Percentiles rank a stretch among this genome's conserved stretches.
Conservation (phyloP, 1,140 invertebrate species). For the Potamilus streckersoni region DNA sequence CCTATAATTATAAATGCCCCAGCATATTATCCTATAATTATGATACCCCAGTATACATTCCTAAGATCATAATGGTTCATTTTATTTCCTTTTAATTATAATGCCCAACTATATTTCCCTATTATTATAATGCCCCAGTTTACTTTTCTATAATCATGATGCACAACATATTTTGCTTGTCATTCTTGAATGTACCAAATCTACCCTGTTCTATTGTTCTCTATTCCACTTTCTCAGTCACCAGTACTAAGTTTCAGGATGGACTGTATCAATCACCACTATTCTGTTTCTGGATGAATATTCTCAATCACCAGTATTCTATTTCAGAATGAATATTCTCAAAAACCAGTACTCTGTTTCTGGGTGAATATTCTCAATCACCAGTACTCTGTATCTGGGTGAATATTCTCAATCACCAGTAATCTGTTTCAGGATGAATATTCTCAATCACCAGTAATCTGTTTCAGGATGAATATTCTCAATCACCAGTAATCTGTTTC, state of each 20-base stretch:
- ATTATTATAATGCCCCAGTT: too few relatives aligned
- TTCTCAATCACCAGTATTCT: background rate
- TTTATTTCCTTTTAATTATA: too few relatives aligned
- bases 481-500: constrained; percentile 1
- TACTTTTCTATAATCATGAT: too few relatives aligned
- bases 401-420: constrained; percentile 1
- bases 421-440: constrained; percentile 5
- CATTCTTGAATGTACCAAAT: too few relatives aligned
- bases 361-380: constrained; percentile 70
- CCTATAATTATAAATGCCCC: too few relatives aligned
- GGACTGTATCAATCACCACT: background rate
- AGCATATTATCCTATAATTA: too few relatives aligned
- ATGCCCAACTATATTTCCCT: too few relatives aligned
- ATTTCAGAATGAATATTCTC: constrained; percentile 70
- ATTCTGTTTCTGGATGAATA: constrained; percentile 4
- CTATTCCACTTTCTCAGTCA: background rate
- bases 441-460: background rate
- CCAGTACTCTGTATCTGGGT: background rate
- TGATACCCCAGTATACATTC: too few relatives aligned
- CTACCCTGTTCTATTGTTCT: too few relatives aligned
- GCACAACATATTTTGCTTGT: too few relatives aligned
- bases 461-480: constrained; percentile 4
- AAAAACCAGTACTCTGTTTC: background rate
- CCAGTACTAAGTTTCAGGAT: constrained; percentile 1
- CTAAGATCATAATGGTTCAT: too few relatives aligned